Evolutionary conservation across 2,113 vertebrate species (phyloP).

Genomic region (Myrmophylax atrothorax): DNA sequence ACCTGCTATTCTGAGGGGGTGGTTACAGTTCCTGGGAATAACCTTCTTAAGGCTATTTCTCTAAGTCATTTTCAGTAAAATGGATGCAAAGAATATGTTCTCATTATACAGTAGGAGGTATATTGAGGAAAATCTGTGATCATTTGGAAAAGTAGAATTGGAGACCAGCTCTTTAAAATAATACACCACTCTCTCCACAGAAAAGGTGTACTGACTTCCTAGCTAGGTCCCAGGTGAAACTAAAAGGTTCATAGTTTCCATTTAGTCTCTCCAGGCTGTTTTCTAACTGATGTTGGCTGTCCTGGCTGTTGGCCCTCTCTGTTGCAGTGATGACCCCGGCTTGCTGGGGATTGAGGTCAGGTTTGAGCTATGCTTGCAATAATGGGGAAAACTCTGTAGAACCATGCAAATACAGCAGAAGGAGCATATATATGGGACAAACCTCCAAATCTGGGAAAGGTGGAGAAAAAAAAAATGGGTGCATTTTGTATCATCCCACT

Average conservation of each 20-base stretch:
- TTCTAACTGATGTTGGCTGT: background rate
- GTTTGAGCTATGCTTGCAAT: fast-evolving
- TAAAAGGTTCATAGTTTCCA: fast-evolving
- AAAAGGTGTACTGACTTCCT: background rate
- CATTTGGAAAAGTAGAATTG: background rate
- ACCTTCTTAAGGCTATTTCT: constrained; percentile 74
- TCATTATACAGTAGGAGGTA: constrained; percentile 58
- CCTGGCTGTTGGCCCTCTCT: background rate
- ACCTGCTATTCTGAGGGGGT: constrained; percentile 81
- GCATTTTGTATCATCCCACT: background rate
- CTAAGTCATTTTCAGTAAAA: constrained; percentile 52
- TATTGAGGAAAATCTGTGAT: constrained; percentile 56
- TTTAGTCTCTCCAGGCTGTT: background rate
- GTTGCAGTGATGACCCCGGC: fast-evolving
- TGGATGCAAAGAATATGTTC: constrained; percentile 48
- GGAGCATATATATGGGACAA: fast-evolving
- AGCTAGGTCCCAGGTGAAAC: background rate
- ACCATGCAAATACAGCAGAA: fast-evolving
- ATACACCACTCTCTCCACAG: background rate
- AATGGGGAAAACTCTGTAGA: background rate
- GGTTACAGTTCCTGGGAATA: constrained; percentile 77
- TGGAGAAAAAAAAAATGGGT: background rate
- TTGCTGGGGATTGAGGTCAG: background rate
- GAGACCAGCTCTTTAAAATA: constrained; percentile 17
- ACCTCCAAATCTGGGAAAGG: background rate